Base-by-base conservation (phyloP, 2,797 vertebrate species). In the Mus caroli region DNA sequence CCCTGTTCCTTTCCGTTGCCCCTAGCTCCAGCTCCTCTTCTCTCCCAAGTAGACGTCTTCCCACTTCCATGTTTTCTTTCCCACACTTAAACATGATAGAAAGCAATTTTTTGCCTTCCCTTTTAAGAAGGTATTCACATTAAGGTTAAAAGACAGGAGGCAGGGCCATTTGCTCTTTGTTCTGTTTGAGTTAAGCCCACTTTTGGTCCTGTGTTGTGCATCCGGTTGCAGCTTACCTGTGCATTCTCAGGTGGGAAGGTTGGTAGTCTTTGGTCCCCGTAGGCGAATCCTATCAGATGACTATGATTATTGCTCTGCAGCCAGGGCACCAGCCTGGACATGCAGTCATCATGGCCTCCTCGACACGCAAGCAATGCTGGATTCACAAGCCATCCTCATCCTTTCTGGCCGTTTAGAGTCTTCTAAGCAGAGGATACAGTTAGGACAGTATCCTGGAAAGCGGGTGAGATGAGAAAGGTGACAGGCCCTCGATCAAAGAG, bases 71-170 rank as follows among this genome's bases (percentile, higher is more conserved):
- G 40, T 22, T 64, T 46, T 46, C 28, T 34, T 67, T 50, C 31
- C 43, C 22, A 1, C 3, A 37, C 50, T 28, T 37, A 37, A 71
- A 71, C 17, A 71, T 12, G 34, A 71, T 28, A 37, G 4, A 54
- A 87, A 87, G 26, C 31, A 26, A 15, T 17, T 54, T 17, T 54
- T 54, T 87, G 8, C 54, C 64, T 87, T 71, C n/a, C 50, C 28
- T n/a, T 75, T 12, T n/a, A 40, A 15, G 12, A 76, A 50, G 87
- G 54, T n/a, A 58, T 80, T 95, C 80, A 78, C 87, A 92, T 77
- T 69, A 75, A 52, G 37, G 92, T 54, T 37, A 22, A 11, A 77
- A 84, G 91, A 67, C 6, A 80, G 37, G 56, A 88, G n/a, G 77
- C 13, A 14, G 31, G 43, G 2, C 79, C 64, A 24, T 56, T 84